Evolutionary conservation across 2,888 invertebrate genomes (phyloP), one percentile per base, ranked within the genome.

Genomic region (Drosophila crucigera): DNA sequence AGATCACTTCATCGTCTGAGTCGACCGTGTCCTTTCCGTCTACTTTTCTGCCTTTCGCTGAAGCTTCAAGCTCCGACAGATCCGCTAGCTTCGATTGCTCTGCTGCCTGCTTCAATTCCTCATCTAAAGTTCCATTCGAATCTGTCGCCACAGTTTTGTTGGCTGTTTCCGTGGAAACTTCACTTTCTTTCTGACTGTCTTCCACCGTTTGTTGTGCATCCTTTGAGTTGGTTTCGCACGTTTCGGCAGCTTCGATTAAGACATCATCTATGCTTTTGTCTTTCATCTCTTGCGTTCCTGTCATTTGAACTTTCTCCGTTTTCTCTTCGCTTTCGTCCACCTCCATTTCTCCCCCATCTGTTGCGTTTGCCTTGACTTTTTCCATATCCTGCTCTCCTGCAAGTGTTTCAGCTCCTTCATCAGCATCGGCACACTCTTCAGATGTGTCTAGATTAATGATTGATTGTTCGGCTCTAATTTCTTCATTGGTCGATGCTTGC

Each of bases 1-100:
- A 91, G 30, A 92, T 89, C 1, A 92, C 88, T 64, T 92, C 92
- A 55, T 92, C 92, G 68, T 83, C 84, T 7, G 74, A 73, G n/a
- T 90, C 90, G 7, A 60, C 9, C 25, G 25, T 16, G 4, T 78
- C 70, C 47, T 66, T 68, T 31, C 16, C 35, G 19, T 14, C 4
- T 19, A 10, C 11, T 59, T 60, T 11, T 16, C 30, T 47, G 52
- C 10, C 19, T 25, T 50, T 28, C 56, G 63, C 19, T 7, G 3
- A 19, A 19, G 7, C 25, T 41, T 52, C 10, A 30, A 50, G 25
- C 16, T 9, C 22, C 52, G 5, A 16, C 3, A 22, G 39, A 39
- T n/a, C n/a, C 7, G 11, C 10, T 43, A 10, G 16, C 9, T 41
- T 25, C 14, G 39, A 9, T 19, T 31, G 10, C 1, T 53, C n/a